Conservation (phyloP, 2,113 vertebrate genomes). For the Bothrops jararaca region DNA sequence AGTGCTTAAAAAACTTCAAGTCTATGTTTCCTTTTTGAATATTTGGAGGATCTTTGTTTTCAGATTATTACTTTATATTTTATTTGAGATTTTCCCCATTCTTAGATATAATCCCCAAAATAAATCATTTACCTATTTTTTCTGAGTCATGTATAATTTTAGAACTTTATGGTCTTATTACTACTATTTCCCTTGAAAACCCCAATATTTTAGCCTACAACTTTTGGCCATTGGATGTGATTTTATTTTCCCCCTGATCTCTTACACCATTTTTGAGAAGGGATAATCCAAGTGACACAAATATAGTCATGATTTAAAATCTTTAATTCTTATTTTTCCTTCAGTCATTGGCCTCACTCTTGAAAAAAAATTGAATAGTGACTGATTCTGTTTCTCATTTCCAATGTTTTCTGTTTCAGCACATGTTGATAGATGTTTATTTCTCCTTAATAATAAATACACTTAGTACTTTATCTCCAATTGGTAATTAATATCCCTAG, state of each 20-base stretch:
- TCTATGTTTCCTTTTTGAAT: background rate
- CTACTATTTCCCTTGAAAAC: background rate
- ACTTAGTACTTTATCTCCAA: background rate
- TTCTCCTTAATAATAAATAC: background rate
- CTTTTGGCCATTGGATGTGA: background rate
- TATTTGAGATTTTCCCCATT: background rate
- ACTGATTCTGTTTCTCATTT: background rate
- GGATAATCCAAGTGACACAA: background rate
- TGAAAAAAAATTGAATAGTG: background rate
- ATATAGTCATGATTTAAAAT: background rate
- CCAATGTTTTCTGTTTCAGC: background rate
- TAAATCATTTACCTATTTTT: background rate
- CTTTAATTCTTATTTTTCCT: background rate
- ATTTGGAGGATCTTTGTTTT: background rate
- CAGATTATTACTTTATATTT: background rate
- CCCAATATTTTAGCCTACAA: background rate
- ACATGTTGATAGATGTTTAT: background rate
- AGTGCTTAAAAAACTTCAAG: background rate
- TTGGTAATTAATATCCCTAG: conserved; percentile 2
- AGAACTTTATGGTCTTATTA: background rate
- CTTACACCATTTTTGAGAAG: background rate
- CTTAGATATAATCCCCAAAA: background rate
- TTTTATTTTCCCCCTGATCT: background rate
- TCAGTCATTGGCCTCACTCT: background rate
- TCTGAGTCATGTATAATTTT: background rate